These are phyloP conservation scores for Harmothoe impar DNA, from an alignment of 2,888 invertebrate genomes.

Conservation along the genomic window DNA sequence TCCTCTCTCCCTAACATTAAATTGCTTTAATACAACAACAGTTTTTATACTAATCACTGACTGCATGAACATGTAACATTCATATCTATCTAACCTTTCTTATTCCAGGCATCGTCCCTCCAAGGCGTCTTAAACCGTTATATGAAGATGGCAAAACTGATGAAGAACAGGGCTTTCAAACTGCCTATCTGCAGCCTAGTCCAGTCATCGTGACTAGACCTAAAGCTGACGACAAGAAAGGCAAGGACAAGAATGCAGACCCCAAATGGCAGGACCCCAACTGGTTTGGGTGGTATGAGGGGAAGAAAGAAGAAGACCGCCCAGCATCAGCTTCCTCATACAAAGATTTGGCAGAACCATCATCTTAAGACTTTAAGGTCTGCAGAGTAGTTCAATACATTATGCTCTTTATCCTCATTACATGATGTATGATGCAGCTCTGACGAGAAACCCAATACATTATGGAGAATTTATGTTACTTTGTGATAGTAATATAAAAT, in stretches of 20 bases:
- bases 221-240: neutral
- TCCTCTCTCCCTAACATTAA: no score
- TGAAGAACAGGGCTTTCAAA: neutral
- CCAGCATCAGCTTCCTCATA: neutral
- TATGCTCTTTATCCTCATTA: no score
- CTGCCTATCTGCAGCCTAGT: neutral
- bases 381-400: no score
- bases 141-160: neutral
- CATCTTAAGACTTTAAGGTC: neutral
- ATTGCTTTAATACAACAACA: no score
- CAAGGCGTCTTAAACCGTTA: neutral
- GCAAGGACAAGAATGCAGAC: neutral
- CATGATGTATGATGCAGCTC: no score
- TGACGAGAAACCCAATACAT: no score
- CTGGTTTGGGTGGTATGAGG: constrained; percentile 22
- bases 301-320: neutral
- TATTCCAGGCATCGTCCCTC: neutral
- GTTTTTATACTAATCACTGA: no score
- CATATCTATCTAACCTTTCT: neutral
- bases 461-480: no score
- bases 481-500: no score
- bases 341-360: neutral
- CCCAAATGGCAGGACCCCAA: neutral
- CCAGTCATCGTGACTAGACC: neutral
- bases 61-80: no score